These are phyloP conservation scores for Hybognathus amarus DNA, from an alignment of 2,797 vertebrate species.

Conservation along the genomic window DNA sequence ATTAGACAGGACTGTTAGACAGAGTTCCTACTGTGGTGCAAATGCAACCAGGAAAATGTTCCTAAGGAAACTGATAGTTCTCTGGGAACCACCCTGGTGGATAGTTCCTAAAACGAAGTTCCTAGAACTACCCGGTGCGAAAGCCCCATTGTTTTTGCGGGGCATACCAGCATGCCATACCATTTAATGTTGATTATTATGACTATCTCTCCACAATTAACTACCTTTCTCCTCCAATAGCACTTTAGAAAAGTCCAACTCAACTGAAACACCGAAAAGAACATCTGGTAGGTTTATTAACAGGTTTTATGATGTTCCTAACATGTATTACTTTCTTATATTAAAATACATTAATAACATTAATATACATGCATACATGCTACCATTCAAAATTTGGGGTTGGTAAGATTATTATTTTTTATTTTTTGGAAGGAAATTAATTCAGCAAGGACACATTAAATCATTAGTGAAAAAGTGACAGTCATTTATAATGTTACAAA, in stretches of 20 bases:
- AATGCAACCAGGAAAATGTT: no score
- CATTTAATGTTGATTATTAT: background rate
- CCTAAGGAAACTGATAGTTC: no score
- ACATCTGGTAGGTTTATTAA: slow-evolving; percentile 67
- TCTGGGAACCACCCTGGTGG: no score
- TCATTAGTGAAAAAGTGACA: background rate
- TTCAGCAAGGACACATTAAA: background rate
- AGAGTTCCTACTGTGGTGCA: no score
- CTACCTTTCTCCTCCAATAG: slow-evolving; percentile 60
- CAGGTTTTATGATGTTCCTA: background rate
- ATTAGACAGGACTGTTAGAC: no score
- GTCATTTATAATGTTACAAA: background rate
- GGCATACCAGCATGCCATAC: background rate
- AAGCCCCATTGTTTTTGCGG: background rate
- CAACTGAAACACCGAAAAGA: slow-evolving; percentile 68
- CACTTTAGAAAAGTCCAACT: slow-evolving; percentile 72
- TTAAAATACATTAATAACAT: background rate
- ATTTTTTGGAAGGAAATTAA: background rate
- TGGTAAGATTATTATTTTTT: background rate
- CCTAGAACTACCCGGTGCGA: no score
- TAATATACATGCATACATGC: background rate
- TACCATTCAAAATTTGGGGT: background rate
- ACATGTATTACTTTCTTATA: background rate
- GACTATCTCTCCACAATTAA: background rate
- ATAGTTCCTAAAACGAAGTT: no score